These are phyloP conservation scores for Neoscelio sp. DNA, from an alignment of 2,888 invertebrate genomes.

Conservation along the genomic window DNA sequence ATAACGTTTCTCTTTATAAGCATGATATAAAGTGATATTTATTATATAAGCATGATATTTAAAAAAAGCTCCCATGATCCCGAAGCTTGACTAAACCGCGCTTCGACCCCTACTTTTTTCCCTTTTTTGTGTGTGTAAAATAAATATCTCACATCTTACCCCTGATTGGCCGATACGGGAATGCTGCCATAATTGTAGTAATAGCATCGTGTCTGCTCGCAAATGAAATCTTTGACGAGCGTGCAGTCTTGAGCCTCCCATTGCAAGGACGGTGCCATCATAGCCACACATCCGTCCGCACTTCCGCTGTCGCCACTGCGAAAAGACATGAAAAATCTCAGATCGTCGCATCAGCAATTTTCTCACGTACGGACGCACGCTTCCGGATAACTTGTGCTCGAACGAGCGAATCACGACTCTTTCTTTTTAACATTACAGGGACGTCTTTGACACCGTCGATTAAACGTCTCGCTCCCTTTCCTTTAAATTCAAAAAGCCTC, in stretches of 20 bases:
- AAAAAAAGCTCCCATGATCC: constrained; percentile 18
- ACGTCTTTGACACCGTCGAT: too few species aligned
- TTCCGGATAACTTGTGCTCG: constrained; percentile 60
- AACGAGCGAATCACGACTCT: constrained; percentile 14
- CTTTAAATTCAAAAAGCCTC: too few species aligned
- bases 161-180: constrained; percentile 95
- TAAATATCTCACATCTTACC: constrained; percentile 92
- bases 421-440: neutral
- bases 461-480: too few species aligned
- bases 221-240: constrained; percentile 93
- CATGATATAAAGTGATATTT: too few species aligned
- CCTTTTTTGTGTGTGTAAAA: constrained; percentile 73
- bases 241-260: constrained; percentile 94
- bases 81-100: constrained; percentile 52
- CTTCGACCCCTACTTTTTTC: constrained; percentile 40
- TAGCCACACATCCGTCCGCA: constrained; percentile 90
- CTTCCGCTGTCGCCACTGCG: constrained; percentile 86
- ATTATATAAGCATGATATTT: too few species aligned
- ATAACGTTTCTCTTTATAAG: too few species aligned
- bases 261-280: constrained; percentile 90
- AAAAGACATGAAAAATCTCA: constrained; percentile 68
- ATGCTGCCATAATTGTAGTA: constrained; percentile 96
- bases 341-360: constrained; percentile 48
- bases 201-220: constrained; percentile 95
- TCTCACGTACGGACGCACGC: constrained; percentile 62